phyloP scores from a whole-genome alignment of 2,797 vertebrate genomes.

The Leptoclinus maculatus region DNA sequence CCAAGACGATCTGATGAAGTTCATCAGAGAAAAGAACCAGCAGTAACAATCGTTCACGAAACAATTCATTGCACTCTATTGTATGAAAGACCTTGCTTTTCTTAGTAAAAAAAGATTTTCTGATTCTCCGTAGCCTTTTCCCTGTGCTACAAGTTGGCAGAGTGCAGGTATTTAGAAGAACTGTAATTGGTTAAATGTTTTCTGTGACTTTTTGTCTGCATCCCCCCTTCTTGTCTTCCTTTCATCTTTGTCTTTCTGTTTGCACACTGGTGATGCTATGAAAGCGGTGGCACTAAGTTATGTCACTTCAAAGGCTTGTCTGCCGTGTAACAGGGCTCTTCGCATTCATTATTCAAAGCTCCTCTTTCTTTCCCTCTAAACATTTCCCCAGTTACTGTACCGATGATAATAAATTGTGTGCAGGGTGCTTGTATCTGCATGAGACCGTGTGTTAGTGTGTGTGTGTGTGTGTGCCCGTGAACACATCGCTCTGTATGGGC shows the following conservation, averaged over 20 bases:
- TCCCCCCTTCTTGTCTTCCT: conserved; percentile 20
- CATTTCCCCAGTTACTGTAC: conserved; percentile 77
- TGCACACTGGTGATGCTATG: conserved; percentile 63
- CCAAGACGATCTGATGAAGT: conserved; percentile 45
- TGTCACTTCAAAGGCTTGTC: conserved; percentile 83
- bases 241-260: conserved; percentile 71
- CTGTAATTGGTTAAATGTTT: conserved; percentile 51
- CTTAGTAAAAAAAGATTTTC: conserved; percentile 24
- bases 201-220: conserved; percentile 44
- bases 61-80: conserved; percentile 9
- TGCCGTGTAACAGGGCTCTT: conserved; percentile 79
- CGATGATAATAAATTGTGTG: conserved; percentile 63
- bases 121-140: background rate
- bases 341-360: conserved; percentile 81
- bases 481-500: conserved; percentile 2
- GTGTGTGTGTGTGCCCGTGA: conserved; percentile 28
- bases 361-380: conserved; percentile 78
- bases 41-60: background rate
- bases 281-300: conserved; percentile 77
- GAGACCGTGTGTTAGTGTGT: conserved; percentile 1
- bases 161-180: conserved; percentile 19
- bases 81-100: background rate
- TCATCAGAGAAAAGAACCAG: conserved; percentile 39
- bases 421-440: conserved; percentile 25
- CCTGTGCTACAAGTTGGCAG: conserved; percentile 34